These are phyloP conservation scores for Menidia menidia DNA, from an alignment of 2,797 vertebrate genomes.

Conservation along the genomic window DNA sequence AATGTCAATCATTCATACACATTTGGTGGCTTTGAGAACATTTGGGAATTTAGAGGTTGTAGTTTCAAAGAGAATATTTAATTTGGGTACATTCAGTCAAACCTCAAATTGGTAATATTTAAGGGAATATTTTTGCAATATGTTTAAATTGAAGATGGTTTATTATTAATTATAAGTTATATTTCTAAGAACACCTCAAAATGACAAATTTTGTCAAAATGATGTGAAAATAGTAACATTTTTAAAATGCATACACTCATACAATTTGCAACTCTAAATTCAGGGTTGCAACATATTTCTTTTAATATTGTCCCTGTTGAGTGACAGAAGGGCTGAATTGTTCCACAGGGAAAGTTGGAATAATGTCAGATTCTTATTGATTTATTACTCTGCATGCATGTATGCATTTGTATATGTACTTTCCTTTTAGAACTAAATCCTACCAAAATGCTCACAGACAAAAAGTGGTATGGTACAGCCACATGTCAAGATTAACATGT, in stretches of 20 bases:
- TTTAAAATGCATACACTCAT: slow-evolving; percentile 26
- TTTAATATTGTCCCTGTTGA: slow-evolving; percentile 65
- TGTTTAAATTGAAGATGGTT: neutral
- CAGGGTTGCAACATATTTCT: slow-evolving; percentile 60
- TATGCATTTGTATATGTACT: slow-evolving; percentile 5
- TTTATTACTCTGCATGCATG: slow-evolving; percentile 44
- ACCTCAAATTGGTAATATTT: too few relatives aligned
- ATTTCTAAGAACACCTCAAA: neutral
- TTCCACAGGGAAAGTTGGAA: slow-evolving; percentile 43
- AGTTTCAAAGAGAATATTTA: too few relatives aligned
- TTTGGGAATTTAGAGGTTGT: neutral
- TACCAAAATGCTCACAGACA: too few relatives aligned
- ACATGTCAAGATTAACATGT: slow-evolving; percentile 58
- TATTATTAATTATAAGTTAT: neutral
- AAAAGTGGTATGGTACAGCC: too few relatives aligned
- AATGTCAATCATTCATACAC: too few relatives aligned
- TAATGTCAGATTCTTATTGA: slow-evolving; percentile 57
- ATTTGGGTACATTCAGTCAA: too few relatives aligned
- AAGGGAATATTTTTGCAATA: neutral
- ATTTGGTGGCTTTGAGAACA: neutral
- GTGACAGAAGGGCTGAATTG: slow-evolving; percentile 49
- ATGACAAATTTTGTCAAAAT: too few relatives aligned
- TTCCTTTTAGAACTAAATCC: neutral
- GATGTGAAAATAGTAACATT: slow-evolving; percentile 32
- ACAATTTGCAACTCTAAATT: slow-evolving; percentile 43